These are phyloP conservation scores for Catharus bicknelli DNA, from an alignment of 2,113 vertebrate species.

Conservation along the genomic window DNA sequence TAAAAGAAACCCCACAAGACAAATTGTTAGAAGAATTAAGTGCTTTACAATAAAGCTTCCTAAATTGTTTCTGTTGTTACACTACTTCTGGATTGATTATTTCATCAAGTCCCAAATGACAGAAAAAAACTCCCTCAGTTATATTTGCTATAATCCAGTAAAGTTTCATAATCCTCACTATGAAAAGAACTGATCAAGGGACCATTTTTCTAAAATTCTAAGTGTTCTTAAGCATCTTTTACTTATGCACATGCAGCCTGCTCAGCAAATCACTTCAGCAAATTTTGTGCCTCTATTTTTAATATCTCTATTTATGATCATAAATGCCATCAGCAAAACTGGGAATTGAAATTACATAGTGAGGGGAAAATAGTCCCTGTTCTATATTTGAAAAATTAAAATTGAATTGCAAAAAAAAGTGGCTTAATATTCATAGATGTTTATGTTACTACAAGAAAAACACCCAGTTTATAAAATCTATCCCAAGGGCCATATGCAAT, in stretches of 20 bases:
- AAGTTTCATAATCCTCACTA: neutral
- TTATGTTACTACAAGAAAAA: conserved; percentile 4
- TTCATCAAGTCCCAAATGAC: neutral
- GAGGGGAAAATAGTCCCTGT: neutral
- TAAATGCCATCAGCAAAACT: neutral
- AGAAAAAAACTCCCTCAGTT: neutral
- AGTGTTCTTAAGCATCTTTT: neutral
- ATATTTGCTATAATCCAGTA: neutral
- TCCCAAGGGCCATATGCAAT: conserved; percentile 6
- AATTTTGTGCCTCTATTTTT: neutral
- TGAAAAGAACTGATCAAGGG: neutral
- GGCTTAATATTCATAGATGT: conserved; percentile 31
- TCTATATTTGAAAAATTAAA: neutral
- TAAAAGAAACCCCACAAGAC: neutral
- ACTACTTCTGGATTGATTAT: neutral
- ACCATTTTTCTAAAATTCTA: neutral
- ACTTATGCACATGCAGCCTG: neutral
- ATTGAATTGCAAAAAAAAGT: conserved; percentile 5
- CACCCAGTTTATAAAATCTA: conserved; percentile 26
- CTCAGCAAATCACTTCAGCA: neutral
- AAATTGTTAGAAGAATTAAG: neutral
- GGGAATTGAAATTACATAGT: neutral
- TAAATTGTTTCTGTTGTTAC: neutral
- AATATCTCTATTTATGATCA: neutral
- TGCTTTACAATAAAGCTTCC: neutral